Evolutionary conservation across 2,797 vertebrate species (phyloP), one percentile per base, ranked within the genome.

Genomic region (Poecilia gillii): DNA sequence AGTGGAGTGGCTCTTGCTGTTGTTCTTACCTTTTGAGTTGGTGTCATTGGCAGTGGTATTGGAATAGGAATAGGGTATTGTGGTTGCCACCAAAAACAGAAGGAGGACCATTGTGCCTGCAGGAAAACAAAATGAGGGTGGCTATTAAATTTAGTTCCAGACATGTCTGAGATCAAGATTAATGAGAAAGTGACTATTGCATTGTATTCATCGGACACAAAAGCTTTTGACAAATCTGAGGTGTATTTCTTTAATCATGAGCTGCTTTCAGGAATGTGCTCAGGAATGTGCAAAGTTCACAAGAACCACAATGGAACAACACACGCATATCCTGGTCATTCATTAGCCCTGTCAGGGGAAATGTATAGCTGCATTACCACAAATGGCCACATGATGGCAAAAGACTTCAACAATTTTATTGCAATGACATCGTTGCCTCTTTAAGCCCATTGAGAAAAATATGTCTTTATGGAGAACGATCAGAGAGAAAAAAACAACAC

Each of bases 81-180:
- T 87, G 79, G 90, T 81, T 84, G 90, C 84, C 88, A 92, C 76
- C 84, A 95, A 76, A 90, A 96, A 94, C 85, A 96, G 89, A 93
- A 96, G 90, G 45, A 90, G 94, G 85, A 96, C 88, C 95, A 96
- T 96, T 93, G 91, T 96, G 93, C 86, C 96, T 96, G 93, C 82
- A 80, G 77, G 83, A 94, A 68, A 90, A 93, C 81, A 93, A 88
- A 87, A 86, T 81, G 39, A 87, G 87, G 75, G 84, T 64, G 84
- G 90, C 92, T 89, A 94, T 95, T 93, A 84, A 85, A 91, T 93
- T 93, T 89, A 85, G 83, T 1, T 64, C 11, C 84, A 85, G 87
- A 81, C 87, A 87, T 89, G 87, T 87, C 57, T 85, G 84, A 83
- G 87, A 77, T 85, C 8, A 36, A 73, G 75, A 84, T 74, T 82